phyloP scores from a whole-genome alignment of 30 jellyfish, hydroid and myxozoan species.

The Aurelia aurita region DNA sequence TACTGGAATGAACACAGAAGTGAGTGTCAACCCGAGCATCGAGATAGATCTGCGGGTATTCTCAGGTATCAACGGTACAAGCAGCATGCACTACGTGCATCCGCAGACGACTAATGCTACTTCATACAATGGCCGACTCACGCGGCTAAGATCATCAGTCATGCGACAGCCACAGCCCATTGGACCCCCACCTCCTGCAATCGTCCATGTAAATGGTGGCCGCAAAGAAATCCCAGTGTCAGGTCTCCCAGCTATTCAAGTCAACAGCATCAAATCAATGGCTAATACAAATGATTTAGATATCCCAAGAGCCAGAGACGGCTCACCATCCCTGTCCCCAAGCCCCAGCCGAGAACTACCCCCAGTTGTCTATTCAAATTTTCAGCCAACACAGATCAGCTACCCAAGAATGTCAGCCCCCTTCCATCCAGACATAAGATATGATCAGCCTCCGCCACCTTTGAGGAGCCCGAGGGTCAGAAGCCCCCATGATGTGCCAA shows the following conservation, averaged over 20 bases:
- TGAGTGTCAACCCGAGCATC: constrained; percentile 91
- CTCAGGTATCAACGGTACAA: constrained; percentile 80
- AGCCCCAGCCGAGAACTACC: constrained; percentile 66
- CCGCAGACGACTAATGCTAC: constrained; percentile 61
- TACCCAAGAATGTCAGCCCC: constrained; percentile 63
- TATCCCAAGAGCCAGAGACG: constrained; percentile 59
- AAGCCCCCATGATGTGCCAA: constrained; percentile 74
- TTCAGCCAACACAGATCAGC: constrained; percentile 58
- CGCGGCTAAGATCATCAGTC: constrained; percentile 55
- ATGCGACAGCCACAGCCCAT: constrained; percentile 72
- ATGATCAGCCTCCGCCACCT: constrained; percentile 78
- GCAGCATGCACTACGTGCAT: constrained; percentile 73
- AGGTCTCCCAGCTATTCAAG: constrained; percentile 71
- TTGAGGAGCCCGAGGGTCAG: constrained; percentile 59
- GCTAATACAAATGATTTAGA: constrained; percentile 44
- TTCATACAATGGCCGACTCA: constrained; percentile 61
- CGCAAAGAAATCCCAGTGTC: constrained; percentile 69
- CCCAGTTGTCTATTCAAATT: constrained; percentile 41
- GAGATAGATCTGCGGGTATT: constrained; percentile 91
- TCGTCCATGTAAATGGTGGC: constrained; percentile 65
- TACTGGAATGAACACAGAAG: constrained; percentile 98
- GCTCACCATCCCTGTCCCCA: constrained; percentile 76
- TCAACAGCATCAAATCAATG: constrained; percentile 63
- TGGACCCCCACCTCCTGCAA: constrained; percentile 69
- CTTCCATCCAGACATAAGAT: constrained; percentile 64